Evolutionary conservation across 2,113 vertebrate species (phyloP).

Genomic region (Stegostoma tigrinum): DNA sequence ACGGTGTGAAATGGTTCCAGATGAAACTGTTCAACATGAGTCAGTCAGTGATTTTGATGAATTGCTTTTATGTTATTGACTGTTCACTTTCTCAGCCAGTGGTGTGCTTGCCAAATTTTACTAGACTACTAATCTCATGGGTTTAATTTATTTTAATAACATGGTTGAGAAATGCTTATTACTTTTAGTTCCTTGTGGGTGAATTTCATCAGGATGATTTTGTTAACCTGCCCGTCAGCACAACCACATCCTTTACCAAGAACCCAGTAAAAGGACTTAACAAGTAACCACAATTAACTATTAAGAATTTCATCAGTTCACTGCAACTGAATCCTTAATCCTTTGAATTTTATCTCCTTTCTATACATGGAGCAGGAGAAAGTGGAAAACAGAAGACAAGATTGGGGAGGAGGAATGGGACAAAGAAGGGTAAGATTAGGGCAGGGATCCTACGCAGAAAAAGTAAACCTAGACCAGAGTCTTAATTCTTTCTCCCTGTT

Average conservation of each 20-base stretch:
- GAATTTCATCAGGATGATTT: neutral
- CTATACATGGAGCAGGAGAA: neutral
- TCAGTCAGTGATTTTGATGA: neutral
- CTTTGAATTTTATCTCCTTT: neutral
- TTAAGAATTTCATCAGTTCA: neutral
- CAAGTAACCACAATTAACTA: neutral
- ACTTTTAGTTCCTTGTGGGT: neutral
- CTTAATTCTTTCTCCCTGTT: neutral
- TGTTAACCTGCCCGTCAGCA: neutral
- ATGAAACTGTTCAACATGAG: neutral
- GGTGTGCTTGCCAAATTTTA: neutral
- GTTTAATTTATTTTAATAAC: neutral
- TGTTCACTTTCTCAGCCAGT: neutral
- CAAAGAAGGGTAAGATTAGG: neutral
- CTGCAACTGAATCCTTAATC: neutral
- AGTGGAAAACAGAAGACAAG: neutral
- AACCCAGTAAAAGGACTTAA: neutral
- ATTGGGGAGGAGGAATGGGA: neutral
- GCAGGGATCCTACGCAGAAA: neutral
- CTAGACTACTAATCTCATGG: neutral
- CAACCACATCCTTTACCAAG: neutral
- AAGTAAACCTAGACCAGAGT: neutral
- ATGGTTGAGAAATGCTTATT: neutral
- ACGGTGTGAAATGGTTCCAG: neutral
- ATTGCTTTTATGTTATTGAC: neutral